These are phyloP conservation scores for Octodonta nipae DNA, from an alignment of 2,888 invertebrate species.

Conservation along the genomic window DNA sequence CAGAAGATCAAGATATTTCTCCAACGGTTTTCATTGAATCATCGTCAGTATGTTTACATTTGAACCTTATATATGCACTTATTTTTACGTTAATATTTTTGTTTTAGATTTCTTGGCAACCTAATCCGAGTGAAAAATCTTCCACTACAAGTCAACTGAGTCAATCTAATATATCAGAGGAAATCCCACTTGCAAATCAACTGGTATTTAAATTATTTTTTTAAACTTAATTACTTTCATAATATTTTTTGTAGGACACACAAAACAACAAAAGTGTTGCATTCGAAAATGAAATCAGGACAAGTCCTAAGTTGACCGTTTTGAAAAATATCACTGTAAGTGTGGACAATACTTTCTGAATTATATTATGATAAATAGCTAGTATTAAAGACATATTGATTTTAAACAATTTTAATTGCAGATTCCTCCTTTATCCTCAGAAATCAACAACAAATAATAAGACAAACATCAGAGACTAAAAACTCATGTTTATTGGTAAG, in stretches of 20 bases:
- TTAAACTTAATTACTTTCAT: too few relatives aligned
- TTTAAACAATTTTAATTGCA: not conserved
- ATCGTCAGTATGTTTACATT: not conserved
- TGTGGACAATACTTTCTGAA: not conserved
- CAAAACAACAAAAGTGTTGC: slow-evolving; percentile 1
- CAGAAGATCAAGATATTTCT: not conserved
- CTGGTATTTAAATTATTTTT: too few relatives aligned
- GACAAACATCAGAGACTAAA: not conserved
- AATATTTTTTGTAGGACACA: slow-evolving; percentile 1
- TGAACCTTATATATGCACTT: too few relatives aligned
- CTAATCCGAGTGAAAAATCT: too few relatives aligned
- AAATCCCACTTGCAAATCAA: too few relatives aligned
- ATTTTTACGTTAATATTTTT: too few relatives aligned
- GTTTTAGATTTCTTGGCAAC: too few relatives aligned
- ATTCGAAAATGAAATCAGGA: not conserved
- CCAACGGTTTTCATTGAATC: not conserved
- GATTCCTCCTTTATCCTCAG: not conserved
- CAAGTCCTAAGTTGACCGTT: slow-evolving; percentile 1
- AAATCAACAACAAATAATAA: not conserved
- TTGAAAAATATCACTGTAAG: slow-evolving; percentile 1
- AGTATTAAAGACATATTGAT: not conserved
- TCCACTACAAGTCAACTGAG: too few relatives aligned
- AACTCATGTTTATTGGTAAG: too few relatives aligned
- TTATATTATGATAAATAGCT: not conserved
- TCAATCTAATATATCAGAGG: too few relatives aligned